Conservation (phyloP, 2,113 vertebrate genomes). For the Calidris pugnax region DNA sequence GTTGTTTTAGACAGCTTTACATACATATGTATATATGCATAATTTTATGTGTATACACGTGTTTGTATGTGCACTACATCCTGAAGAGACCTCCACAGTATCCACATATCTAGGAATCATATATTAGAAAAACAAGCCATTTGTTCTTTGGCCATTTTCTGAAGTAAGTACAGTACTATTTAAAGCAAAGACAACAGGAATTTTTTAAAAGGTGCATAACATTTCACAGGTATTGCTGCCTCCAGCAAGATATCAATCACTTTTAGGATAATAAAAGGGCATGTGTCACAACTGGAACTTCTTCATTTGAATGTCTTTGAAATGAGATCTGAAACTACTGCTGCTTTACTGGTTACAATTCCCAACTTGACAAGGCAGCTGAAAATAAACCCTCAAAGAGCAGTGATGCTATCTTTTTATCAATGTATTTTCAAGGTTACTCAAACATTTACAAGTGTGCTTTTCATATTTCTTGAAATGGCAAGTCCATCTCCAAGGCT, state of each 20-base stretch:
- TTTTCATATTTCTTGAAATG: background rate
- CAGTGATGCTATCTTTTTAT: background rate
- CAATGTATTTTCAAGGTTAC: background rate
- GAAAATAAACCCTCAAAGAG: background rate
- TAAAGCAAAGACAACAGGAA: background rate
- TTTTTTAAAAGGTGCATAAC: background rate
- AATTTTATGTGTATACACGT: background rate
- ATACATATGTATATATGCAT: accelerated
- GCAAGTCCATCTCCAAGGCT: background rate
- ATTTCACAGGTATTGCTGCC: background rate
- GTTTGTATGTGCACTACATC: too few relatives aligned
- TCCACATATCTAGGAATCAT: background rate
- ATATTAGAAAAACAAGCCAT: background rate
- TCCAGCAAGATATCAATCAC: background rate
- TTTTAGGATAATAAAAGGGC: background rate
- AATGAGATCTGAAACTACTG: background rate
- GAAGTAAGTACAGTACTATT: background rate
- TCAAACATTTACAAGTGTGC: background rate
- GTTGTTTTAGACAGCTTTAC: background rate
- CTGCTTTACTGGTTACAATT: background rate
- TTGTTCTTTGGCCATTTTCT: background rate
- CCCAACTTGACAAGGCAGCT: background rate
- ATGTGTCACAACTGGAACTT: background rate
- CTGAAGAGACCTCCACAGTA: background rate
- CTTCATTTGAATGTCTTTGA: constrained; percentile 38